Evolutionary conservation across 64 coral and sea anemone genomes (phyloP).

Genomic region (Pachyseris speciosa): DNA sequence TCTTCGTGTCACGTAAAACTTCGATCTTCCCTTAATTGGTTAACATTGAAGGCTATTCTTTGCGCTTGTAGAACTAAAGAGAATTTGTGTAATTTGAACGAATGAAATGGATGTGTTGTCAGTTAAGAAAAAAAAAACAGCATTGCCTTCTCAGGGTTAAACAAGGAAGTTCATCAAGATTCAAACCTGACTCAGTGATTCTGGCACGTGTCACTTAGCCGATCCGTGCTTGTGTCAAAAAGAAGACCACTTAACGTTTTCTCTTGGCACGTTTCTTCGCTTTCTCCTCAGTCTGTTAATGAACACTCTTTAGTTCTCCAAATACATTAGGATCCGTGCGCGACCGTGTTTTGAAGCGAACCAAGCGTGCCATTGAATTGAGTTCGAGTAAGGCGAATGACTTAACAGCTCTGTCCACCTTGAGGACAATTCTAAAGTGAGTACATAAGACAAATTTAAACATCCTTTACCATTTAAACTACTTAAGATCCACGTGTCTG

Average conservation of each 20-base stretch:
- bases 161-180: not conserved
- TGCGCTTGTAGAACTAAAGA: too few relatives aligned
- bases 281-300: slow-evolving; percentile 9
- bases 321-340: not conserved
- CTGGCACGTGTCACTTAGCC: slow-evolving; percentile 13
- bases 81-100: not conserved
- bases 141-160: too few relatives aligned
- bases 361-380: not conserved
- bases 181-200: not conserved
- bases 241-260: not conserved
- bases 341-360: not conserved
- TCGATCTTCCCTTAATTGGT: not conserved
- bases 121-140: not conserved
- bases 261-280: slow-evolving; percentile 1
- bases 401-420: not conserved
- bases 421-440: not conserved
- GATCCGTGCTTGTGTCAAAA: not conserved
- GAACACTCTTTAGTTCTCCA: not conserved
- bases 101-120: not conserved
- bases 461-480: not conserved
- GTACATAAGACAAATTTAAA: not conserved
- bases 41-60: not conserved
- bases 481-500: slow-evolving; percentile 11
- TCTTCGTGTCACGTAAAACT: not conserved
- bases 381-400: not conserved